Base-by-base conservation (phyloP, 2,797 vertebrate species). In the Pipistrellus kuhlii region DNA sequence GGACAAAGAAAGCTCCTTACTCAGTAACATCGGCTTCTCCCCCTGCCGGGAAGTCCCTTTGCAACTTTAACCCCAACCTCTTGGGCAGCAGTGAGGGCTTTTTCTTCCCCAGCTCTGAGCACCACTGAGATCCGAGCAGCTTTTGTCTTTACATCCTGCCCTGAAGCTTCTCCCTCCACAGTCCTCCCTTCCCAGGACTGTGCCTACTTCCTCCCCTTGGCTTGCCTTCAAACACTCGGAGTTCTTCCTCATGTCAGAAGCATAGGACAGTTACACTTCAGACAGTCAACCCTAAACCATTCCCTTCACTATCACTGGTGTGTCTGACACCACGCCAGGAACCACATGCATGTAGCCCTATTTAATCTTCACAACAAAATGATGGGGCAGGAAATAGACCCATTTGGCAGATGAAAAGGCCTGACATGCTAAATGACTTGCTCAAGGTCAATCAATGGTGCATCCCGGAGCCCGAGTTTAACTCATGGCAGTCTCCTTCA, bases 191-290 rank as follows among this genome's bases (percentile, higher is more conserved):
- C 46, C 57, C 59, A 4, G 41, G 66, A 55, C 4, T 11, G 38
- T 51, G 8, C 44, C 73, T 57, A 48, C 46, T 72, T 44, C 59
- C 23, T 77, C 38, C 21, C 53, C 25, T 6, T 13, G 62, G 59
- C 46, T 57, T 68, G 75, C 76, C 88, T 76, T 88, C 27, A 64
- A 46, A 59, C 55, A 88, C 41, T 83, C 38, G 8, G 8, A 1
- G 14, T 69, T 44, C 41, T 14, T 62, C 69, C 90, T 77, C n/a
- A 48, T 82, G 55, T 94, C 41, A 86, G 69, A 85, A 80, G 73
- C 80, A 35, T 8, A 62, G 64, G 85, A 41, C 23, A 46, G 68
- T 32, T 20, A 73, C 12, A 32, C 71, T 35, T 13, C 32, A 85
- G 32, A 41, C 3, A n/a, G 51, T 53, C 51, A 64, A 80, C 13